Base-by-base conservation (phyloP, 2,113 vertebrate genomes). In the Greenwoodochromis staneri region DNA sequence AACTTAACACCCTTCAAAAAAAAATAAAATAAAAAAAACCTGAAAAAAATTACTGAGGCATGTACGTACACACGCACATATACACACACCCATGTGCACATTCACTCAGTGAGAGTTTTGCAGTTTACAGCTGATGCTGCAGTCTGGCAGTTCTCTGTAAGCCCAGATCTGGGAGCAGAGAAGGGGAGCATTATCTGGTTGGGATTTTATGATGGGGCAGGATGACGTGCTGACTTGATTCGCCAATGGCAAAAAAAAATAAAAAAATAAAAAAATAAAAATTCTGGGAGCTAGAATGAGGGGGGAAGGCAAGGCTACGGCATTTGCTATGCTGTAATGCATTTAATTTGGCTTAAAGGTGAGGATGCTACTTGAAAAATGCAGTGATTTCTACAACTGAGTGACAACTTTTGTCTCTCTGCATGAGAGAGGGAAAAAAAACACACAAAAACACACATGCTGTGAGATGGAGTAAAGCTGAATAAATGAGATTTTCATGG, bases 101-200 rank as follows among this genome's bases (percentile, higher is more conserved):
- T 19, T 14, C 34, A 71, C 45, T 49, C 19, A 16, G 31, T 4
- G 16, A 84, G 66, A 29, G 57, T 54, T 66, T 57, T 6, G 8
- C n/a, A 31, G 69, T 69, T 85, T 85, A 86, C 81, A 92, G 90
- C 89, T 88, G 88, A 89, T 85, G 91, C 81, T 82, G 89, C 93
- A 89, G 31, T 69, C 76, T 85, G 55, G 21, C 57, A 53, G 21
- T 27, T 83, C 42, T 71, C 80, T 49, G 14, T 69, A n/a, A 85
- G 80, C 63, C 4, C 55, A 13, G 84, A 63, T 89, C 7, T 51
- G 31, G 5, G 81, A 85, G 34, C 10, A 55, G 54, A 54, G 54
- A 51, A 54, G 29, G 14, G 55, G 36, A 17, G 55, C 19, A 45
- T 80, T 85, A 78, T 83, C 63, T 71, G 14, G 69, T 91, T 36